Base-by-base conservation (phyloP, 53 echinoderm and acorn worm species). In the Henricia sp. region DNA sequence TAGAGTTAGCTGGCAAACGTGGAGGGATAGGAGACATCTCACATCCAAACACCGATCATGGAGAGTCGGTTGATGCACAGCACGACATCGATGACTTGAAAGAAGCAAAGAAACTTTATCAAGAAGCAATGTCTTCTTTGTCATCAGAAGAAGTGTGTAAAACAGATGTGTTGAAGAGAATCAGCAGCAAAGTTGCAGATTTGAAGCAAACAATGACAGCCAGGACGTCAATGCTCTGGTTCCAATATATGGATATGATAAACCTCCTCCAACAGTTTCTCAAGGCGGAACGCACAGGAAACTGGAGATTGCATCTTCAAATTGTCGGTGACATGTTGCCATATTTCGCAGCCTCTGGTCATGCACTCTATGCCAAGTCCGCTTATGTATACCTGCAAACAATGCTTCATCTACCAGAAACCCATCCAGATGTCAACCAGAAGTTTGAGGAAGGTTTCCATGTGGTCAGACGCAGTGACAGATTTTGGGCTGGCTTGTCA, bases 281-380 rank as follows among this genome's bases (percentile, higher is more conserved):
- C 60, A 26, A 74, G 65, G 89, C 83, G 44, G 66, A 76, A 87
- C 23, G 71, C 41, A 77, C 76, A 36, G 75, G 75, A 11, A 4
- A 74, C 52, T 74, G 75, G 75, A 30, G 24, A 16, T 30, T 74
- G 25, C 86, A 89, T 68, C 82, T 92, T 37, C 56, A 41, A 40
- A 48, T 83, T 40, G 43, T 90, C 1, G 66, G 51, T 28, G 74
- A 86, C 4, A 86, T 86, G 90, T 44, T 86, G 20, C 87, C 91
- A 13, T 87, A 67, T 44, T 91, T 91, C 66, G 91, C 91, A 52
- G 88, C 91, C 76, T 84, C 91, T 17, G 91, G 91, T 28, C 84
- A 91, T 42, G 88, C 88, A 37, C 50, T 72, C 39, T 88, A 91
- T 56, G 66, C 87, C n/a, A 87, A 91, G 57, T 87, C 75, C 37